Conservation (phyloP, 2,113 vertebrate species). For the Cryptoleucopteryx plumbea region DNA sequence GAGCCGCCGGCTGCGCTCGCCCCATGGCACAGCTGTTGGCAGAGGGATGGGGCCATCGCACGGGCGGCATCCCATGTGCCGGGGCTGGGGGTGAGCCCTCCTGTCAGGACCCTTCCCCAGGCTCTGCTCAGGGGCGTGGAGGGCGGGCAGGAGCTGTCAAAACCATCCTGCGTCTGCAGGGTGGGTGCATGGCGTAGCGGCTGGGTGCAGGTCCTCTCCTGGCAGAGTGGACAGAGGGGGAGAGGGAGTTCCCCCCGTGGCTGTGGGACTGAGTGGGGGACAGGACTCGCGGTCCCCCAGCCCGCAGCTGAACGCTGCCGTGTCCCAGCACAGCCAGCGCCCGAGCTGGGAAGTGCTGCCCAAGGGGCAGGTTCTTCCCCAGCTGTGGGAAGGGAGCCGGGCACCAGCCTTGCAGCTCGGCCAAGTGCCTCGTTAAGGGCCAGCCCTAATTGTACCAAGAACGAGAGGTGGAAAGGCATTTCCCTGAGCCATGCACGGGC, state of each 20-base stretch:
- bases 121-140: not conserved
- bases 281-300: not conserved
- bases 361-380: not conserved
- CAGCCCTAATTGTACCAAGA: not conserved
- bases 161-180: not conserved
- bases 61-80: not conserved
- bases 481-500: not conserved
- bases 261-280: not conserved
- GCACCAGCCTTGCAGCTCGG: not conserved
- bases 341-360: not conserved
- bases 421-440: not conserved
- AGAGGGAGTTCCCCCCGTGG: not conserved
- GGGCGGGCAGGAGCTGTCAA: not conserved
- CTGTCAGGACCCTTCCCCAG: not conserved
- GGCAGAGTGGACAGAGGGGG: not conserved
- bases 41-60: not conserved
- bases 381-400: not conserved
- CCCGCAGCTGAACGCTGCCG: not conserved
- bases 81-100: not conserved
- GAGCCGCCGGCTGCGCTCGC: fast-evolving
- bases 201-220: not conserved
- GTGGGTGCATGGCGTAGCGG: fast-evolving
- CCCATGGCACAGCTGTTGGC: not conserved
- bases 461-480: not conserved
- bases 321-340: not conserved